Conservation (phyloP, 1,140 invertebrate species). For the Caenorhabditis tropicalis region DNA sequence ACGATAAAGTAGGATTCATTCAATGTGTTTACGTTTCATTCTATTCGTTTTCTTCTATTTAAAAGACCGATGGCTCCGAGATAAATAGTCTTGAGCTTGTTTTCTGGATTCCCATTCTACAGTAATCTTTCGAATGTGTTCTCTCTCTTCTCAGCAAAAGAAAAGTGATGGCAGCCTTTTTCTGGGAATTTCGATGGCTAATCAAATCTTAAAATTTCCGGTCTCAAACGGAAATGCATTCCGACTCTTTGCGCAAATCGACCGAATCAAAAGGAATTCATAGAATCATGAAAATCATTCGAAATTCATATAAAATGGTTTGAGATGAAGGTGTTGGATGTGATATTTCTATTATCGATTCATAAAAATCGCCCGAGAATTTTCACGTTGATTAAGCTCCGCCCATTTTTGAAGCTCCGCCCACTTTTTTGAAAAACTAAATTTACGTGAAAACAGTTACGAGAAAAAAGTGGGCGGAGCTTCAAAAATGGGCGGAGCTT, state of each 20-base stretch:
- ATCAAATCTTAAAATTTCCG: background rate
- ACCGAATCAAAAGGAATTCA: background rate
- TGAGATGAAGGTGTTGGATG: no score
- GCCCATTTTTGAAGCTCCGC: no score
- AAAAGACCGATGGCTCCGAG: background rate
- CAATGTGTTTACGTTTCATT: background rate
- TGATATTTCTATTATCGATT: no score
- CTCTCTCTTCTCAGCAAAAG: background rate
- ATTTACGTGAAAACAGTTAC: no score
- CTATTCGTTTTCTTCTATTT: background rate
- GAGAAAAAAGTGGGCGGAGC: no score
- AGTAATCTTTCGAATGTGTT: no score
- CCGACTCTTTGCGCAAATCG: background rate
- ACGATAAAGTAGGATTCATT: background rate
- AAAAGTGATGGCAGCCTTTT: background rate
- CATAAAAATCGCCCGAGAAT: no score
- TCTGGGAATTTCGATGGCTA: background rate
- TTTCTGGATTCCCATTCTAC: no score
- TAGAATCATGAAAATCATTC: background rate
- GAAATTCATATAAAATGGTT: background rate
- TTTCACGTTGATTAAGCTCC: no score
- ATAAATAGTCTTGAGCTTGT: no score
- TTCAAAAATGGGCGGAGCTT: no score
- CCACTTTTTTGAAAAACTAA: no score
- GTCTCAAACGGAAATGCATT: background rate